Evolutionary conservation across 2,888 invertebrate genomes (phyloP), one percentile per base, ranked within the genome.

Genomic region (Drosophila limbata): DNA sequence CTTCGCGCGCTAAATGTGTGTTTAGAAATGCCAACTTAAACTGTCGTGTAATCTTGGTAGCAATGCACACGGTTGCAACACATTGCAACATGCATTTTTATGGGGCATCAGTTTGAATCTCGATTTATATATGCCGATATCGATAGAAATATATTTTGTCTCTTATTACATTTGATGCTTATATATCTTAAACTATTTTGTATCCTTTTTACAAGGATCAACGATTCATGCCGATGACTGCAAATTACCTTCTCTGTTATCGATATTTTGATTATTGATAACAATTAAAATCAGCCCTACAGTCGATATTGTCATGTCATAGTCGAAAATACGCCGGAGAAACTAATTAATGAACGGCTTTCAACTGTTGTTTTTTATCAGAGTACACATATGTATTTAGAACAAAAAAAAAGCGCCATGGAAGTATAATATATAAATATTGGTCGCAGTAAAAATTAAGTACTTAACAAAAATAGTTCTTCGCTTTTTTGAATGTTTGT

Each of bases 361-460:
- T 53, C 63, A 74, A 84, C 68, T 82, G 74, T 72, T 73, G 72
- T 77, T 77, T 77, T 78, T 76, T 78, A 83, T 73, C 69, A 76
- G 57, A 73, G 77, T 73, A 72, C 73, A 77, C 70, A 83, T 81
- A 72, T 71, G 73, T 63, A 60, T 67, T 70, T 75, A 83, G 69
- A 80, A 77, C 77, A 72, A 72, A 74, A 66, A 65, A 62, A 79
- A 72, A 74, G 61, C 82, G 81, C 77, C 72, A 84, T 84, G 84
- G 79, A 70, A 60, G 51, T 77, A 63, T 81, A 84, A 73, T 69
- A 67, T 59, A 63, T 64, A 62, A 51, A 62, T 72, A 65, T 60
- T 70, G 59, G 62, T 59, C 61, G 25, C 65, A 69, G 44, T 73
- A 62, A 79, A 68, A 72, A 64, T 68, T 60, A 66, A 81, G 84